These are phyloP conservation scores for Harpagoxenus sublaevis DNA, from an alignment of 2,888 invertebrate species.

Conservation along the genomic window DNA sequence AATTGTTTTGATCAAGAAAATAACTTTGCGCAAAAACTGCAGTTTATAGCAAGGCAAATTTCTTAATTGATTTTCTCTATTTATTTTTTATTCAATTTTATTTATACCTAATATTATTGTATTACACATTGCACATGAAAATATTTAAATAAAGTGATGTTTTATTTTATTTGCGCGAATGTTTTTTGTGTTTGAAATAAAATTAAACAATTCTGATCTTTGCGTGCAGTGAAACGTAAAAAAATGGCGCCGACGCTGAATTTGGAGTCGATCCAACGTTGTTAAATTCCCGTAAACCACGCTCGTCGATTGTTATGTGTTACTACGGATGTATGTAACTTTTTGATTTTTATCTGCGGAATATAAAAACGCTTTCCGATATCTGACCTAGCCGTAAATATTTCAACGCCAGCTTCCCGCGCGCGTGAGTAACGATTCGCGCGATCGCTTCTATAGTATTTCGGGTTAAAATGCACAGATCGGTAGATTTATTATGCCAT, in stretches of 20 bases:
- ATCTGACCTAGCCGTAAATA: constrained; percentile 26
- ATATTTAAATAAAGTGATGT: constrained; percentile 1
- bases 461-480: constrained; percentile 17
- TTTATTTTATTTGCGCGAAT: neutral
- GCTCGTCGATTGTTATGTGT: constrained; percentile 14
- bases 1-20: neutral
- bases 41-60: neutral
- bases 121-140: too few relatives aligned
- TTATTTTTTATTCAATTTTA: neutral
- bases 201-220: neutral
- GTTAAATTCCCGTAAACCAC: constrained; percentile 1
- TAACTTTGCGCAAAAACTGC: neutral
- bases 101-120: neutral
- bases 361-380: constrained; percentile 22
- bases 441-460: neutral
- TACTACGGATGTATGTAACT: constrained; percentile 1
- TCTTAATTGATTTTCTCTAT: neutral
- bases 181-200: neutral
- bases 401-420: constrained; percentile 30
- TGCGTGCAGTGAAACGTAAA: neutral
- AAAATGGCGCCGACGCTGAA: constrained; percentile 18
- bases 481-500: constrained; percentile 12
- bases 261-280: constrained; percentile 37
- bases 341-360: constrained; percentile 15
- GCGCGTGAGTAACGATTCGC: constrained; percentile 34